Conservation (phyloP, 2,888 invertebrate species). For the Parnassius mnemosyne region DNA sequence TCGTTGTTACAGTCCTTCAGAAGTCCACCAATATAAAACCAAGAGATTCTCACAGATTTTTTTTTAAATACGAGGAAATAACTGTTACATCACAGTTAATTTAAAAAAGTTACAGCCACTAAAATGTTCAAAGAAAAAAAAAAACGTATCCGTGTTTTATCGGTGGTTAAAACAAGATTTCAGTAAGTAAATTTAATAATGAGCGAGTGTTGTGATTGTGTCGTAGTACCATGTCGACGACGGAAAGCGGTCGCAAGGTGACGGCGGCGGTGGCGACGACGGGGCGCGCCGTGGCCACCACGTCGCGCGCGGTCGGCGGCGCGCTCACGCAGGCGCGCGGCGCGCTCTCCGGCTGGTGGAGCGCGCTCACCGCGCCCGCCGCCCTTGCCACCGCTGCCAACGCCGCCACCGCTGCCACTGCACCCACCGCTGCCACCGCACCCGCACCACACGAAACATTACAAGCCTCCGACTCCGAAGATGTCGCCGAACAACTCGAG, state of each 20-base stretch:
- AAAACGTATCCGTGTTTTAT: no score
- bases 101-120: no score
- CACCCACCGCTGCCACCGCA: conserved; percentile 24
- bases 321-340: conserved; percentile 94
- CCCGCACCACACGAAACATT: conserved; percentile 32
- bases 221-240: conserved; percentile 94
- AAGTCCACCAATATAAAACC: no score
- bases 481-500: conserved; percentile 35
- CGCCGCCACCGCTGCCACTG: conserved; percentile 24
- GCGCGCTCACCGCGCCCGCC: conserved; percentile 64
- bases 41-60: no score
- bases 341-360: conserved; percentile 93
- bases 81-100: no score
- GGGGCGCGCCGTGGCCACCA: conserved; percentile 89
- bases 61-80: no score
- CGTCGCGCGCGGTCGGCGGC: conserved; percentile 83
- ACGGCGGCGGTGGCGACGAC: conserved; percentile 96
- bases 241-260: conserved; percentile 95
- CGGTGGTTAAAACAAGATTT: no score
- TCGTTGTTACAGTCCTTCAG: no score
- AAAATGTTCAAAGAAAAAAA: no score
- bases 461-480: conserved; percentile 43
- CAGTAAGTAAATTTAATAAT: background rate
- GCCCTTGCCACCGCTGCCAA: conserved; percentile 31
- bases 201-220: background rate